Percentiles rank a stretch among this genome's conserved stretches.
Conservation (phyloP, 2,888 invertebrate species). For the Eristalis intricaria region DNA sequence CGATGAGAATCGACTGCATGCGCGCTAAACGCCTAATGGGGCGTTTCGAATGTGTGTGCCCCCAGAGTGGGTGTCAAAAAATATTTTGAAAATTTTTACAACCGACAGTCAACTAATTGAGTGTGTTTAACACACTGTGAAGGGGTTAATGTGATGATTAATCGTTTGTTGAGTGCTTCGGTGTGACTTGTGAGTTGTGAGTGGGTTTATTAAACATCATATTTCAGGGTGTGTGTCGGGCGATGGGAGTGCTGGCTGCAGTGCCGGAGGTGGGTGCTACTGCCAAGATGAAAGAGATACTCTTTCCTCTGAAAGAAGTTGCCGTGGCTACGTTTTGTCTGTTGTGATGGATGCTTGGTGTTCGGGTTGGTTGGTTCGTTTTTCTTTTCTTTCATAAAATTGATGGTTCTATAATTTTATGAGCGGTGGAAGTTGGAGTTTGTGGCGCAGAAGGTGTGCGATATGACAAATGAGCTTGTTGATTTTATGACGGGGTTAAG, state of each 20-base stretch:
- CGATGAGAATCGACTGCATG: constrained; percentile 21
- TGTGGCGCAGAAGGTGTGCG: constrained; percentile 37
- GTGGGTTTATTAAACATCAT: constrained; percentile 72
- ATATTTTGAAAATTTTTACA: constrained; percentile 66
- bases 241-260: constrained; percentile 22
- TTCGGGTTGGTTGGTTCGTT: constrained; percentile 7
- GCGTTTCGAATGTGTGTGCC: constrained; percentile 46
- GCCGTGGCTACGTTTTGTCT: background rate
- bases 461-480: constrained; percentile 52
- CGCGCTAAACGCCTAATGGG: constrained; percentile 49
- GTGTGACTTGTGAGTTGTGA: constrained; percentile 47
- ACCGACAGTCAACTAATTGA: constrained; percentile 66
- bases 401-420: constrained; percentile 61
- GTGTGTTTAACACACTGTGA: constrained; percentile 55
- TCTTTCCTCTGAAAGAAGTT: background rate
- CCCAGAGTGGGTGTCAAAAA: constrained; percentile 62
- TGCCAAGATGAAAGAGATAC: constrained; percentile 40
- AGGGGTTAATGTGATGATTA: constrained; percentile 72
- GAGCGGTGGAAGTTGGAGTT: constrained; percentile 35
- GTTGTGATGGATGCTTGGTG: constrained; percentile 43
- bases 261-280: constrained; percentile 26
- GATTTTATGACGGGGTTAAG: constrained; percentile 6
- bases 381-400: constrained; percentile 19
- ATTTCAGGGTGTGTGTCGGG: constrained; percentile 43
- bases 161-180: constrained; percentile 58